Conservation (phyloP, 2,113 vertebrate species). For the Lipophrys pholis region DNA sequence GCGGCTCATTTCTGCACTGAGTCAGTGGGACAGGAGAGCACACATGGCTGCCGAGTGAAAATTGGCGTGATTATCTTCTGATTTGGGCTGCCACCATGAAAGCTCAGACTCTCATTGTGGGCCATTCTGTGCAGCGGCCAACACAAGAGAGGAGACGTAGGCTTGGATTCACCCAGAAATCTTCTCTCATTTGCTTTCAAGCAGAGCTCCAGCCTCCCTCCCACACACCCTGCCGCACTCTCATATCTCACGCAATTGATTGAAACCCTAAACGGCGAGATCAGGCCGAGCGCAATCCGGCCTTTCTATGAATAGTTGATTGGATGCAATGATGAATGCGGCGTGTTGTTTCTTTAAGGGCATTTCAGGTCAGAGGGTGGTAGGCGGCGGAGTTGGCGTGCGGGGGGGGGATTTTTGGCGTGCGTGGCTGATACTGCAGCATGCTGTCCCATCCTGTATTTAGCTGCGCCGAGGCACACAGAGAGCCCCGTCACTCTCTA, state of each 20-base stretch:
- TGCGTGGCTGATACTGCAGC: constrained; percentile 39
- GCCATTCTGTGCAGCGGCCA: constrained; percentile 17
- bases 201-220: constrained; percentile 44
- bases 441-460: constrained; percentile 39
- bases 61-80: constrained; percentile 48
- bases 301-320: constrained; percentile 76
- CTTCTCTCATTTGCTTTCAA: constrained; percentile 57
- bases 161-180: constrained; percentile 36
- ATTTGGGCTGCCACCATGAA: constrained; percentile 39
- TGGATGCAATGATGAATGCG: constrained; percentile 54
- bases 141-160: constrained; percentile 15
- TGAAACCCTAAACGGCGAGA: constrained; percentile 74
- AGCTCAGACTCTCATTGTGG: constrained; percentile 31
- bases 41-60: constrained; percentile 57
- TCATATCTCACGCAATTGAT: constrained; percentile 74
- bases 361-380: constrained; percentile 70
- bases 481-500: constrained; percentile 56
- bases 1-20: constrained; percentile 42
- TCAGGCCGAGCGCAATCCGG: constrained; percentile 45
- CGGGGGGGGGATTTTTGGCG: constrained; percentile 5
- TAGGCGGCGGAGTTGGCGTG: constrained; percentile 4
- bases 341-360: constrained; percentile 73
- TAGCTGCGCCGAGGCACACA: constrained; percentile 56
- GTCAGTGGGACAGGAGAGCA: constrained; percentile 55
- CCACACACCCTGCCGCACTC: constrained; percentile 31